Percentiles rank a stretch among this genome's conserved stretches.
phyloP scores from a whole-genome alignment of 1,140 invertebrate genomes.

The Asbolus verrucosus region DNA sequence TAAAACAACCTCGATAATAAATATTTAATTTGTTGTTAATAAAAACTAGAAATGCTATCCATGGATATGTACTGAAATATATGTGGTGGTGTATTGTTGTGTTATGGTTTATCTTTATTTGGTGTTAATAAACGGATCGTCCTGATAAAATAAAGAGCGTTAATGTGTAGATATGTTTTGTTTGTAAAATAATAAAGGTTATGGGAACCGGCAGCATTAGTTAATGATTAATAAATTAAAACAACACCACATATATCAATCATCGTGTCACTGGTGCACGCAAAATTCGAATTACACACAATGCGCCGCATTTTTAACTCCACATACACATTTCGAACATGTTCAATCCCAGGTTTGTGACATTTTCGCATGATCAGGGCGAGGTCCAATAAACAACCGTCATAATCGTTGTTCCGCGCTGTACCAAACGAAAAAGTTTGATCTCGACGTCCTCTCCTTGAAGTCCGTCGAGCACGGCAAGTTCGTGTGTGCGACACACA shows the following conservation, averaged over 20 bases:
- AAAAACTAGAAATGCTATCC: too few species aligned
- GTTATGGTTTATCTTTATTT: too few species aligned
- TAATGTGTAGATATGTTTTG: slow-evolving; percentile 38
- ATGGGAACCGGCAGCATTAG: slow-evolving; percentile 38
- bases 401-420: neutral
- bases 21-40: too few species aligned
- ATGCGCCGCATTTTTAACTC: neutral
- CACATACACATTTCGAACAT: slow-evolving; percentile 16
- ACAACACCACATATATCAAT: slow-evolving; percentile 41
- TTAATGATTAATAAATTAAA: slow-evolving; percentile 41
- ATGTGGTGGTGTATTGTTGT: too few species aligned
- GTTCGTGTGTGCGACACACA: too few species aligned
- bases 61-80: too few species aligned
- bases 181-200: slow-evolving; percentile 40
- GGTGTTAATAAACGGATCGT: neutral
- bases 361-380: slow-evolving; percentile 15
- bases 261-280: slow-evolving; percentile 28
- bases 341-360: slow-evolving; percentile 6
- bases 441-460: too few species aligned
- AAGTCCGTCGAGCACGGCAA: too few species aligned
- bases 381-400: neutral
- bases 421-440: too few species aligned
- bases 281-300: slow-evolving; percentile 43
- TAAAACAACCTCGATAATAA: too few species aligned
- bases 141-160: slow-evolving; percentile 11